Conservation (phyloP, 2,113 vertebrate species). For the Polypterus bichir region DNA sequence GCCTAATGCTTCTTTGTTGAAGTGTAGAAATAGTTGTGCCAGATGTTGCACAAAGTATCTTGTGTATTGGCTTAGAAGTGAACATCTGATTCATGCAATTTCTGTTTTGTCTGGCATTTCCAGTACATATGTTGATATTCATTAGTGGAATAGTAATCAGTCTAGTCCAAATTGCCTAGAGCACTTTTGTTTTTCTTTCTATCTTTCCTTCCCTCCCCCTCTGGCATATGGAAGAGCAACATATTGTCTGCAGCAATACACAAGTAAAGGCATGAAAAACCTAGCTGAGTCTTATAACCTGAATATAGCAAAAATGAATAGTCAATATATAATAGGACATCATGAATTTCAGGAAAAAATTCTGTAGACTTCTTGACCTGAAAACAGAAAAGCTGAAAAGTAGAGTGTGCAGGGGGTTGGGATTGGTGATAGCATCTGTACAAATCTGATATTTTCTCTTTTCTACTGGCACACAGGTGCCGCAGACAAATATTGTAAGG, state of each 20-base stretch:
- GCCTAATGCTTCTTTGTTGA: constrained; percentile 27
- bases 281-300: no score
- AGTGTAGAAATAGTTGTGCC: constrained; percentile 30
- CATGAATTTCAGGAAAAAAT: no score
- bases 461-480: no score
- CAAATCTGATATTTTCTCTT: no score
- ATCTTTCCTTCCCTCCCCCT: not conserved
- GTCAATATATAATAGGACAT: no score
- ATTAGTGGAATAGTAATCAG: constrained; percentile 29
- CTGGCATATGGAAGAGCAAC: constrained; percentile 22
- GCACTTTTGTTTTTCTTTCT: constrained; percentile 19
- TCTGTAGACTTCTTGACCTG: no score
- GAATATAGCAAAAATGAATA: no score
- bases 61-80: constrained; percentile 33
- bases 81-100: constrained; percentile 33
- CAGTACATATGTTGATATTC: constrained; percentile 36
- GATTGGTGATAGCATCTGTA: no score
- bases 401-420: no score
- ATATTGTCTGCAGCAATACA: constrained; percentile 8
- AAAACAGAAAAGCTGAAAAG: no score
- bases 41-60: constrained; percentile 42
- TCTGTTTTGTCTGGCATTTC: constrained; percentile 22
- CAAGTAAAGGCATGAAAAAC: constrained; percentile 8
- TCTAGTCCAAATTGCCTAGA: constrained; percentile 32
- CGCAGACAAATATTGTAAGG: no score